Evolutionary conservation across 2,888 invertebrate species (phyloP), one percentile per base, ranked within the genome.

Genomic region (Aphodius sticticus): DNA sequence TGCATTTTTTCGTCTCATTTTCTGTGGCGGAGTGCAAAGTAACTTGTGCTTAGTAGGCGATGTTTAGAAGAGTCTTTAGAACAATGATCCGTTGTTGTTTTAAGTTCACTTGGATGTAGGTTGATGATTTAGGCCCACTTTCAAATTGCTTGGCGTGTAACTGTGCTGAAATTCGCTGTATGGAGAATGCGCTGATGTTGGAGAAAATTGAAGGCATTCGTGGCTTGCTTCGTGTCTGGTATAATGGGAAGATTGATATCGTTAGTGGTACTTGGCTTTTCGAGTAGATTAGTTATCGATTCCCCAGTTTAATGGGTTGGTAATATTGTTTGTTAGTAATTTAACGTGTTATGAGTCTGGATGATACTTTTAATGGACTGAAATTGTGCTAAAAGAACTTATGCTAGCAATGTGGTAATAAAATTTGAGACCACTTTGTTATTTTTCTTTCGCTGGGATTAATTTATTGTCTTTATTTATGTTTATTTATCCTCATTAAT

Each of bases 201-300:
- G 53, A n/a, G n/a, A 53, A 53, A 53, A 53, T 53, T 53, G 12
- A 53, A 53, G 53, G 53, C 53, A 5, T 53, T 53, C 53, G 1
- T 26, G 12, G 53, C 53, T 9, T 53, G 53, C 4, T 53, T 53
- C 53, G 53, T 53, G 53, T 5, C 53, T 53, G 53, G 53, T 7
- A 53, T 53, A 53, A 53, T 53, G 53, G 53, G 12, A 53, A 53
- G 53, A 53, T 53, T 53, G 53, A 53, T 53, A 53, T 53, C 53
- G 2, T 1, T 53, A 53, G 4, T 53, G 53, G 53, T 53, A 53
- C 53, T 53, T 53, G 9, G 53, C 53, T 53, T 53, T 53, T 53
- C 53, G 53, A 53, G 53, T 53, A 53, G 53, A 53, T 53, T 53
- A 53, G 53, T 53, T 53, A 53, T 53, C 53, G 53, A 53, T 53